Percentiles rank a stretch among this genome's conserved stretches.
These are phyloP conservation scores for Tiliacea aurago DNA, from an alignment of 2,888 invertebrate species.

Conservation along the genomic window DNA sequence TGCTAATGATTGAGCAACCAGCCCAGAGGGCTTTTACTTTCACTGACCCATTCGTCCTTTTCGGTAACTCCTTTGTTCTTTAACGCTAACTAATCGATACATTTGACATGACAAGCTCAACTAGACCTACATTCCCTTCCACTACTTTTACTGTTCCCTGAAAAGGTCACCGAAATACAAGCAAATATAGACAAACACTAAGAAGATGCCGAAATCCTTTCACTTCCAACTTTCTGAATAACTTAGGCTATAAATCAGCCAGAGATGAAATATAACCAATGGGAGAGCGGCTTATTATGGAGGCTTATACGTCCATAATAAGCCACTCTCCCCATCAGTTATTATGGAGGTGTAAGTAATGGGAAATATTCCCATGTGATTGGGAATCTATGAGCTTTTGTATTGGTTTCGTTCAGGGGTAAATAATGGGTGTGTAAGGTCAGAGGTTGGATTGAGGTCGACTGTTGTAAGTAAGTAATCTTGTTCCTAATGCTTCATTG, in stretches of 20 bases:
- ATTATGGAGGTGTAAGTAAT: constrained; percentile 63
- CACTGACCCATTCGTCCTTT: constrained; percentile 18
- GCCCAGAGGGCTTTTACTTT: constrained; percentile 23
- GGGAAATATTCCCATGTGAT: constrained; percentile 57
- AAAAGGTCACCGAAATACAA: constrained; percentile 35
- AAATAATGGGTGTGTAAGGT: constrained; percentile 38
- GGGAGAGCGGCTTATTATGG: constrained; percentile 56
- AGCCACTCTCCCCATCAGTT: constrained; percentile 12
- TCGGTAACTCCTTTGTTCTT: not conserved
- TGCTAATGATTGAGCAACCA: constrained; percentile 29
- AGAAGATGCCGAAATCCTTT: constrained; percentile 47
- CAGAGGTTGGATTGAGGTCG: constrained; percentile 20
- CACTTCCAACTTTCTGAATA: constrained; percentile 50
- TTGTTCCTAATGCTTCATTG: constrained; percentile 16
- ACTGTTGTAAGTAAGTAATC: constrained; percentile 4
- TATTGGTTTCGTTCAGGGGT: constrained; percentile 50
- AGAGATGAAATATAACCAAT: constrained; percentile 59
- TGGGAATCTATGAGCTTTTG: constrained; percentile 59
- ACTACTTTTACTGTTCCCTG: constrained; percentile 8
- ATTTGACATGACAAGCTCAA: constrained; percentile 25
- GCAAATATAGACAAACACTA: constrained; percentile 10
- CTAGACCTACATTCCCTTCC: constrained; percentile 7
- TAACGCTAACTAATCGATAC: constrained; percentile 14
- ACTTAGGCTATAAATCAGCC: constrained; percentile 56
- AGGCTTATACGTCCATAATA: not conserved